Base-by-base conservation (phyloP, 2,797 vertebrate genomes). In the Acanthurus lineatus region DNA sequence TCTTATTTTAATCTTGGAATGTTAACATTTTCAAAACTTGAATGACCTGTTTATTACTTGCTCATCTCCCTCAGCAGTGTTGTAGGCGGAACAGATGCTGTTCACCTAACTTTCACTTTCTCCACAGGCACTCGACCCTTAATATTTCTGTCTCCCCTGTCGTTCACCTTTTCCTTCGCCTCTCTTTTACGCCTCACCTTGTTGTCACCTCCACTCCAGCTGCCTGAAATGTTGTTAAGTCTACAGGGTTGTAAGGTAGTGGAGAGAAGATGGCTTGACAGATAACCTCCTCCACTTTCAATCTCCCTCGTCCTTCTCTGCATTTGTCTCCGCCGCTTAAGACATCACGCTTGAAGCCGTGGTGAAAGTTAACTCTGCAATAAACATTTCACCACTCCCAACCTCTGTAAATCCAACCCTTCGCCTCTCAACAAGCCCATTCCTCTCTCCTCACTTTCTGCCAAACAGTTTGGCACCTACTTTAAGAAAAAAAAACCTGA, bases 271-370 rank as follows among this genome's bases (percentile, higher is more conserved):
- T 79, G 60, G 51, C 75, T 82, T 85, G 80, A 85, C 74, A 88
- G 81, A 90, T 85, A 79, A 82, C 78, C 86, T 76, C 62, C 61
- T 67, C 65, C 75, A 69, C 66, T 83, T 82, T 79, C 73, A 84
- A 69, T 87, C 84, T 63, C 48, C 63, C 75, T 61, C 68, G 78
- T 78, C 69, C 77, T 60, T 77, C 72, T 79, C 62, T 67, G 44
- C 66, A 77, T 88, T 77, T 20, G 35, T 76, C 73, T 73, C 42
- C 49, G 42, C 59, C 22, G 42, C 77, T 81, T 74, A 66, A 83
- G 78, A 86, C 82, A 79, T 89, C 73, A 66, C 20, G 47, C 70
- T 22, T 68, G 71, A 77, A 35, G 79, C 69, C 40, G 22, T 1
- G 8, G 60, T 17, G 51, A 66, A 87, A 88, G 77, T 57, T 69